Conservation (phyloP, 2,797 vertebrate species). For the Melanotaenia trifasciata region DNA sequence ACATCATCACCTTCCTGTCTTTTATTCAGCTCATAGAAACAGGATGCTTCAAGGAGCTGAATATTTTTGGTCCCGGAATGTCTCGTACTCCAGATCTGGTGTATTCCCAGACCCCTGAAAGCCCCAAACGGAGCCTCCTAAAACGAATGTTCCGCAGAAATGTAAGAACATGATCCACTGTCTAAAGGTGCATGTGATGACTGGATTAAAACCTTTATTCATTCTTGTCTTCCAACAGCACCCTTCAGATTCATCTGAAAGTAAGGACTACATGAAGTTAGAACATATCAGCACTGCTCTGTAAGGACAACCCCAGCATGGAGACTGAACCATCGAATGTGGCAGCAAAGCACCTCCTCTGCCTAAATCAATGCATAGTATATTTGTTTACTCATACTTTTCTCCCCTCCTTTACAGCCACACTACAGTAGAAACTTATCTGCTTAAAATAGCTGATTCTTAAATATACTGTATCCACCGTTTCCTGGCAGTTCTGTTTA, state of each 20-base stretch:
- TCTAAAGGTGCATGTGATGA: neutral
- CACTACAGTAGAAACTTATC: neutral
- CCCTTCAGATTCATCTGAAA: neutral
- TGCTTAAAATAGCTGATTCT: neutral
- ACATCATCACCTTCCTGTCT: neutral
- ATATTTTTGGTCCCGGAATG: conserved; percentile 80
- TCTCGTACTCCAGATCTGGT: conserved; percentile 82
- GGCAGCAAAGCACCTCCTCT: neutral
- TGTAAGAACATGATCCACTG: conserved; percentile 56
- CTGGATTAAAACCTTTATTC: neutral
- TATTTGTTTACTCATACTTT: neutral
- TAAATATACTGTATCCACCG: neutral
- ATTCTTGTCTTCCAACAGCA: conserved; percentile 11
- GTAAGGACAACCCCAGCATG: conserved; percentile 6
- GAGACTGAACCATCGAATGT: neutral
- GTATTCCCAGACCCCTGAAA: conserved; percentile 53
- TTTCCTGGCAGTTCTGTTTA: neutral
- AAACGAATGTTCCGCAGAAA: conserved; percentile 81
- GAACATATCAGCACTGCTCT: conserved; percentile 6
- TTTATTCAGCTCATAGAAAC: conserved; percentile 85
- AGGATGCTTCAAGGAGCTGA: conserved; percentile 87
- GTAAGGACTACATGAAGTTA: conserved; percentile 12
- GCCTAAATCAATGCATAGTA: neutral
- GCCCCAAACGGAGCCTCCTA: conserved; percentile 77
- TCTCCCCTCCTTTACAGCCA: neutral